Evolutionary conservation across 2,797 vertebrate genomes (phyloP), one percentile per base, ranked within the genome.

Genomic region (Adelosebastes latens): DNA sequence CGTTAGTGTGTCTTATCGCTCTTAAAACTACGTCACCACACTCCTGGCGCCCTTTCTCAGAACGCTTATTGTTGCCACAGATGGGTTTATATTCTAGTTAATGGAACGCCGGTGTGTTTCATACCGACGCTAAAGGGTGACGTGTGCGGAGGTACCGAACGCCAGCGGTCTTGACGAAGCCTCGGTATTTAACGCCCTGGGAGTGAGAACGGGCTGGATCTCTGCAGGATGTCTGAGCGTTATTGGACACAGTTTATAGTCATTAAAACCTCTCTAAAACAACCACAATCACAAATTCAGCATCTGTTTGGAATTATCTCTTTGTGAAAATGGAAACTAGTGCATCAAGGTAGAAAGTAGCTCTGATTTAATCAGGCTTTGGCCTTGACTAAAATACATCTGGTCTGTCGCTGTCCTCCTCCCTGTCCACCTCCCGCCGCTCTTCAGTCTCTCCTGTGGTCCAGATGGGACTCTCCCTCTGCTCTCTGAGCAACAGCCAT

Each of bases 401-500:
- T 76, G 73, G 31, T 79, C 22, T 46, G 69, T 61, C 14, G 36
- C 66, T 82, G 61, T 77, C 67, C 53, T 24, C 55, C 69, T 82
- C 63, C 16, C 81, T 58, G 85, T 87, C 72, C 62, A 76, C 74
- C 71, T 79, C 75, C 72, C 0, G 31, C 25, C 69, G 74, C 74
- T 80, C 66, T 46, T 81, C 70, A 55, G 34, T 80, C 72, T 80
- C 70, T 81, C 73, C 79, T 75, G 77, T 39, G 65, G 77, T 86
- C 90, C 89, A 88, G 87, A 91, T 90, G 89, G 87, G 88, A 76
- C 87, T 74, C 85, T 87, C 61, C 86, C 63, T 81, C 60, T 87
- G 87, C 85, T 89, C 82, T 91, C 86, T 90, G 85, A 90, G 83
- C 84, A 86, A 68, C 66, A 75, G 87, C 87, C 86, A 87, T 75